A percentile compares a stretch with the other conserved stretches of the same genome.
These are phyloP conservation scores for Odontamblyopus lacepedii DNA, from an alignment of 2,797 vertebrate species.

Conservation along the genomic window DNA sequence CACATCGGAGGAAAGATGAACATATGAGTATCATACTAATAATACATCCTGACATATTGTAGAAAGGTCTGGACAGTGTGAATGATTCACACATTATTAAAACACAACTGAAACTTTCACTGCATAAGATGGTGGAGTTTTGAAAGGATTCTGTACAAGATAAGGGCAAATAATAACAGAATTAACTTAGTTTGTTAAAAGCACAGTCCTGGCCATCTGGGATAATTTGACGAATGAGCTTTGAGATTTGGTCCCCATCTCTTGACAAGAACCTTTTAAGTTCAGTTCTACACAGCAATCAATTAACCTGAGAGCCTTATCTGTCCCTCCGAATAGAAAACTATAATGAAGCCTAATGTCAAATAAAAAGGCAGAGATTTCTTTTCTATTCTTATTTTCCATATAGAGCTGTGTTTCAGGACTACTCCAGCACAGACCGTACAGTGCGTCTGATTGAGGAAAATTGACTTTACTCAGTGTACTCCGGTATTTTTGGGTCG, in stretches of 20 bases:
- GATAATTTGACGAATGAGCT: conserved; percentile 1
- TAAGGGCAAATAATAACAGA: background rate
- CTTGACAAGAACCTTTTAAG: conserved; percentile 1
- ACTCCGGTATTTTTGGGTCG: background rate
- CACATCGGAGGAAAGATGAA: background rate
- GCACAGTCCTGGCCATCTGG: background rate
- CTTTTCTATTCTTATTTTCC: conserved; percentile 6
- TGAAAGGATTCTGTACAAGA: background rate
- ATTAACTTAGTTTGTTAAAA: background rate
- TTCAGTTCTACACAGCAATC: conserved; percentile 2
- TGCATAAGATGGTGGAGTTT: no score
- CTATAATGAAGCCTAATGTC: background rate
- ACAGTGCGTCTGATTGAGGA: background rate
- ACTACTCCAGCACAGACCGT: background rate
- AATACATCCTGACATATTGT: background rate
- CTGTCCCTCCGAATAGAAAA: background rate
- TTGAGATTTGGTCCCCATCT: background rate
- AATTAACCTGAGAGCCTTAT: background rate
- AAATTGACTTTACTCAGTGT: conserved; percentile 11
- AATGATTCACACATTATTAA: no score
- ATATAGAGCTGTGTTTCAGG: background rate
- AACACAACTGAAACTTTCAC: no score
- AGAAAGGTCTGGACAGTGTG: background rate
- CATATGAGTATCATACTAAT: background rate
- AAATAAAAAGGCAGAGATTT: background rate